These are phyloP conservation scores for Actinemys pallida DNA, from an alignment of 2,113 vertebrate genomes.

Conservation along the genomic window DNA sequence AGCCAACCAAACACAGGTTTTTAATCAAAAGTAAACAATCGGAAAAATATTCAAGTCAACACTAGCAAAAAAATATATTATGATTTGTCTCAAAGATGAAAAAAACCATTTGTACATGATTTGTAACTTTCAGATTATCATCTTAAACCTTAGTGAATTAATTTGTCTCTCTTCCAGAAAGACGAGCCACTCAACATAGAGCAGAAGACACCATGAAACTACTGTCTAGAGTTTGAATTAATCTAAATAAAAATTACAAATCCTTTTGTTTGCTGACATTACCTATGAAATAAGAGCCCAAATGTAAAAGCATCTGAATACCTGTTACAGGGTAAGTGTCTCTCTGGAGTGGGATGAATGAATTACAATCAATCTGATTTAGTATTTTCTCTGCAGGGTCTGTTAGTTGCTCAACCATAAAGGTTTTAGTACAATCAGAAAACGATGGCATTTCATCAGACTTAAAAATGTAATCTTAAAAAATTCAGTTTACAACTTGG, in stretches of 20 bases:
- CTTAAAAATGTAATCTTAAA: constrained; percentile 75
- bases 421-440: constrained; percentile 74
- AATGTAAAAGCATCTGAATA: constrained; percentile 34
- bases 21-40: neutral
- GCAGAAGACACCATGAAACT: neutral
- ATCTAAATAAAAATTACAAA: constrained; percentile 45
- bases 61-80: neutral
- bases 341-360: constrained; percentile 49
- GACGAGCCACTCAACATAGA: neutral
- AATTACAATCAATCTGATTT: constrained; percentile 35
- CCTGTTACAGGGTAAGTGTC: constrained; percentile 42
- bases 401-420: constrained; percentile 71
- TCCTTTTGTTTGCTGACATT: neutral
- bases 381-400: constrained; percentile 57
- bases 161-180: neutral
- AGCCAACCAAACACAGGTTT: neutral
- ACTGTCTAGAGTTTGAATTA: neutral
- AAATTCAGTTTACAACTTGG: constrained; percentile 72
- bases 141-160: neutral
- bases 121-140: neutral
- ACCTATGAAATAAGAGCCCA: constrained; percentile 51
- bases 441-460: constrained; percentile 72
- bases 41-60: neutral
- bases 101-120: neutral
- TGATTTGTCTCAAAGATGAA: neutral